Conservation (phyloP, 2,888 invertebrate genomes). For the Antheraea assamensis region DNA sequence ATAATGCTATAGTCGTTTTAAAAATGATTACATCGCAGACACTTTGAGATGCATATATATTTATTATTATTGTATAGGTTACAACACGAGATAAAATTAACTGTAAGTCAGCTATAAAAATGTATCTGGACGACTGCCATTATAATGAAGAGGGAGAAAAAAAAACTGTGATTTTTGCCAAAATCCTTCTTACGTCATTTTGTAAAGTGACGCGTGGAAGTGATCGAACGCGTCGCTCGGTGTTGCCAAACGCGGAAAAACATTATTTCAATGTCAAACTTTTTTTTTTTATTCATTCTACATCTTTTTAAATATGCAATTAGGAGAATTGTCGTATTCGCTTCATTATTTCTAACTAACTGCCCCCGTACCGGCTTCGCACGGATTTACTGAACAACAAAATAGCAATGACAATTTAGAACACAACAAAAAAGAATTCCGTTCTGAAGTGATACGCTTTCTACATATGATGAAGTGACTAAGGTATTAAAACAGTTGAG, state of each 20-base stretch:
- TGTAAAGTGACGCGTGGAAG: slow-evolving; percentile 17
- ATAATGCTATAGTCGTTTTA: background rate
- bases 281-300: background rate
- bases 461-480: no score
- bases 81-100: slow-evolving; percentile 16
- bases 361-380: no score
- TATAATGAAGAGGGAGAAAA: slow-evolving; percentile 7
- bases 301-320: background rate
- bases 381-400: no score
- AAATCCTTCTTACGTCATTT: slow-evolving; percentile 26
- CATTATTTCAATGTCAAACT: slow-evolving; percentile 15
- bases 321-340: background rate
- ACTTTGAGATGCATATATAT: slow-evolving; percentile 5
- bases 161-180: slow-evolving; percentile 22
- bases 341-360: background rate
- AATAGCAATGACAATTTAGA: no score
- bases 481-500: no score
- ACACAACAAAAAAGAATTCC: no score
- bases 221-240: background rate
- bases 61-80: background rate
- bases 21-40: background rate
- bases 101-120: slow-evolving; percentile 14
- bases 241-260: slow-evolving; percentile 23
- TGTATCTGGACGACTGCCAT: slow-evolving; percentile 21
- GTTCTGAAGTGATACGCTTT: no score